Conservation (phyloP, 2,888 invertebrate genomes). For the Osmoderma eremita region DNA sequence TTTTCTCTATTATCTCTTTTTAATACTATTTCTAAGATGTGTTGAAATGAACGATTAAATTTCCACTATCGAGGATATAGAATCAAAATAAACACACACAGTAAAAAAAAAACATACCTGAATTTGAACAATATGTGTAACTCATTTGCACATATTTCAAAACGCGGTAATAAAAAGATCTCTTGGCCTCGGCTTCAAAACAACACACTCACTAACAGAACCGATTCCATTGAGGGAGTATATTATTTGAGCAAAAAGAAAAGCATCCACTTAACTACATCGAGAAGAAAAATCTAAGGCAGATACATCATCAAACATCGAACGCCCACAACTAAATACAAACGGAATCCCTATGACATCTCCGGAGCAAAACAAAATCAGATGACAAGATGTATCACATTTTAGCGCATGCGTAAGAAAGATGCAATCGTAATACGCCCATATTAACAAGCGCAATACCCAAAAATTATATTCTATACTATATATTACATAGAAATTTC, state of each 20-base stretch:
- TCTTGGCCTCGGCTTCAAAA: too few species aligned
- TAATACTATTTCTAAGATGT: too few species aligned
- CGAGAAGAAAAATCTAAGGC: conserved; percentile 1
- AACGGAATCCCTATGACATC: conserved; percentile 17
- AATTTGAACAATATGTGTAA: conserved; percentile 10
- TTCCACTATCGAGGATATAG: too few species aligned
- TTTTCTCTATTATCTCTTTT: too few species aligned
- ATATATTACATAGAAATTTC: too few species aligned
- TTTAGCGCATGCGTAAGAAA: conserved; percentile 4
- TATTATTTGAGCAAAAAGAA: too few species aligned
- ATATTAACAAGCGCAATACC: conserved; percentile 2
- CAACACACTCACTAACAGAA: too few species aligned
- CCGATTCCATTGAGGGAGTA: too few species aligned
- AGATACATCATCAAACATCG: conserved; percentile 16
- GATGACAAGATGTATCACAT: conserved; percentile 8
- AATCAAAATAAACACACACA: not conserved
- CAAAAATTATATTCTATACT: not conserved
- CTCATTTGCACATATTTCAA: conserved; percentile 3
- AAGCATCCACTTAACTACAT: too few species aligned
- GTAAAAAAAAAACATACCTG: conserved; percentile 18
- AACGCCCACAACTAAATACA: not conserved
- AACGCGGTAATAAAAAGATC: not conserved
- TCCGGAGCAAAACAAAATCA: conserved; percentile 19
- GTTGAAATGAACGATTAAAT: too few species aligned
- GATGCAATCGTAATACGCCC: conserved; percentile 2